phyloP scores from a whole-genome alignment of 1,140 invertebrate genomes.

The Armadillidium nasatum region DNA sequence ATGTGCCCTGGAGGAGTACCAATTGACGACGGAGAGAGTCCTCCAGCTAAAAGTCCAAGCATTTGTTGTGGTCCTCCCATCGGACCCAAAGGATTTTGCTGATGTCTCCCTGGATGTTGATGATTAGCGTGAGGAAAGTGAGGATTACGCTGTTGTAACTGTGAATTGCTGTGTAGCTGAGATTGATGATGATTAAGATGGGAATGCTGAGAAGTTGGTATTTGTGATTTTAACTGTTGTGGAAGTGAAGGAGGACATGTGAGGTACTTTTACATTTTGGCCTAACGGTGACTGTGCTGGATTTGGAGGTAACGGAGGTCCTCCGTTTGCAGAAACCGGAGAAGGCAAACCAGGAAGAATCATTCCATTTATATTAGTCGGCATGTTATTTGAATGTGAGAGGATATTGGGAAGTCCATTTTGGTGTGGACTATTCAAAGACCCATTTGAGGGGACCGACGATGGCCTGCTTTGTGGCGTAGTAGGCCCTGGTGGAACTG shows the following conservation, averaged over 20 bases:
- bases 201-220: background rate
- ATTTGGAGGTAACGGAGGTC: background rate
- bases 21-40: background rate
- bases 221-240: background rate
- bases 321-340: background rate
- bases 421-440: background rate
- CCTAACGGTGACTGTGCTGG: background rate
- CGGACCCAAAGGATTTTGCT: background rate
- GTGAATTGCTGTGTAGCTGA: background rate
- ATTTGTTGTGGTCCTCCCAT: background rate
- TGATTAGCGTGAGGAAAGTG: background rate
- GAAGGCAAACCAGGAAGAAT: background rate
- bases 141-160: background rate
- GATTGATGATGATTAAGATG: background rate
- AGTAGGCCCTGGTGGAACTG: background rate
- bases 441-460: background rate
- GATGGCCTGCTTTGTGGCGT: background rate
- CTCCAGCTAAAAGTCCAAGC: background rate
- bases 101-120: background rate
- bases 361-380: background rate
- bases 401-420: background rate
- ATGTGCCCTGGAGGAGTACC: background rate
- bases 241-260: background rate
- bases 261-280: background rate
- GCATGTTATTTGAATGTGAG: background rate